Percentiles rank a stretch among this genome's conserved stretches.
phyloP scores from a whole-genome alignment of 2,888 invertebrate genomes.

The Dilophus febrilis region DNA sequence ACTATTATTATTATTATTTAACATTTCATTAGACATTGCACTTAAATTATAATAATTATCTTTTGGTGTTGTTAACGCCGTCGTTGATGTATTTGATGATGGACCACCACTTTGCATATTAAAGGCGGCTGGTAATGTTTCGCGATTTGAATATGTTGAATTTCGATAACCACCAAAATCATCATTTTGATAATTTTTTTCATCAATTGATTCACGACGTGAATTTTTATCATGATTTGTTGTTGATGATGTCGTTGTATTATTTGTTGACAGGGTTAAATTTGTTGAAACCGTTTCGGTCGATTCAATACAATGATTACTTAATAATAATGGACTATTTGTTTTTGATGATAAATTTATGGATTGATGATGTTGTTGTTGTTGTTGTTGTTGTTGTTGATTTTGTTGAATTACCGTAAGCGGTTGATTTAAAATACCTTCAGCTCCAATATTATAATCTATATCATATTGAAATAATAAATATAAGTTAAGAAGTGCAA shows the following conservation, averaged over 20 bases:
- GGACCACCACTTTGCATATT: too few species aligned
- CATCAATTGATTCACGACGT: too few species aligned
- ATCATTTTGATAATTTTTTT: slow-evolving; percentile 13
- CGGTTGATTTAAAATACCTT: not conserved
- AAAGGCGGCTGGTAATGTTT: slow-evolving; percentile 12
- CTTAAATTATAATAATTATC: slow-evolving; percentile 4
- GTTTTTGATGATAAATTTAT: not conserved
- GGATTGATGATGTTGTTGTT: slow-evolving; percentile 2
- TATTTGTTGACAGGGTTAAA: too few species aligned
- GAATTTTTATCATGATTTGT: too few species aligned
- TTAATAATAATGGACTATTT: too few species aligned
- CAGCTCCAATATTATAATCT: slow-evolving; percentile 11
- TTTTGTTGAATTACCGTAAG: not conserved
- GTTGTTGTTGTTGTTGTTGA: slow-evolving; percentile 1
- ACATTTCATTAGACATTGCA: not conserved
- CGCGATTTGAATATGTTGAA: slow-evolving; percentile 26
- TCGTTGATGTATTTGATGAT: too few species aligned
- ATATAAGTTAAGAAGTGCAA: too few species aligned
- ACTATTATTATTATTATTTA: not conserved
- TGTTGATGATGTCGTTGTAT: too few species aligned
- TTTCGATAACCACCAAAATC: slow-evolving; percentile 26
- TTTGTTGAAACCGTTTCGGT: too few species aligned
- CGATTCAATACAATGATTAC: too few species aligned
- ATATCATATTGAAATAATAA: slow-evolving; percentile 1
- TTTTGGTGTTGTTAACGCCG: not conserved